Evolutionary conservation across 2,888 invertebrate species (phyloP), one percentile per base, ranked within the genome.

Genomic region (Xanthostigma xanthostigma): DNA sequence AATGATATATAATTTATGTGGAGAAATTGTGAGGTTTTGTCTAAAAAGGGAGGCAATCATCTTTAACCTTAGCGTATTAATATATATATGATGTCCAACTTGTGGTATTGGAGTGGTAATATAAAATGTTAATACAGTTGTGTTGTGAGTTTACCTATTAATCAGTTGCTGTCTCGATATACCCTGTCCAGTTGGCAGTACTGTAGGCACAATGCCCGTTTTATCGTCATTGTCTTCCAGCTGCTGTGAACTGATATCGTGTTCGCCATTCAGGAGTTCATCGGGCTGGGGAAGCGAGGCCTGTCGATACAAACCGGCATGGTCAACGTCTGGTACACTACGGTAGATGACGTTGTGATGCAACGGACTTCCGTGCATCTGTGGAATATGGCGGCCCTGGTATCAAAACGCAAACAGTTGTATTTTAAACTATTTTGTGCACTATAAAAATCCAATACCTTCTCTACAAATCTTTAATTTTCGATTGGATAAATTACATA

Each of bases 101-200:
- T n/a, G n/a, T n/a, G n/a, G n/a, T n/a, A n/a, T n/a, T n/a, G n/a
- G n/a, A n/a, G n/a, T n/a, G n/a, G n/a, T n/a, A 17, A 17, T 17
- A 17, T 17, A 17, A 17, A 17, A 17, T 4, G 17, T 17, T 17
- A 44, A n/a, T 44, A 9, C 35, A 3, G 11, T 44, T 36, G 13
- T n/a, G 11, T 38, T 47, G 10, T 37, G 35, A 27, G 6, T 27
- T 6, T 57, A 77, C 78, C 78, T 79, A 65, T 90, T 90, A 55
- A 91, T 91, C 8, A 91, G 74, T 65, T 91, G 90, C 63, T 91
- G 90, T 40, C 91, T 69, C 8, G 89, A 90, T 58, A 91, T 89
- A 11, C 90, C 90, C 9, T 83, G 78, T 47, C 79, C 76, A 64
- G 76, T 73, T 65, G 76, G 69, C 68, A 81, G 56, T 63, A 76